Base-by-base conservation (phyloP, 1,140 invertebrate genomes). In the Heterodera carotae region DNA sequence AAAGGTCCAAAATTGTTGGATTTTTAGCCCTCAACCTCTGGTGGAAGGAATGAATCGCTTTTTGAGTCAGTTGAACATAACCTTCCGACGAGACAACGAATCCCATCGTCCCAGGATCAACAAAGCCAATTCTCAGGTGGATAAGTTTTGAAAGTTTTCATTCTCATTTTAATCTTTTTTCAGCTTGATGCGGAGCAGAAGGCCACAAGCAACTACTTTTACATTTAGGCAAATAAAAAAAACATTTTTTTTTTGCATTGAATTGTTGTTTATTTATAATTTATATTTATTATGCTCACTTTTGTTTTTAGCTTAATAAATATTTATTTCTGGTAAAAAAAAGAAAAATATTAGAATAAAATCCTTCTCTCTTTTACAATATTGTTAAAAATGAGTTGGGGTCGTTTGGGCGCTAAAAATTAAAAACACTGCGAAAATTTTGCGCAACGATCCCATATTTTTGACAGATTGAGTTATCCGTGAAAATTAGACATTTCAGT, bases 41-140 rank as follows among this genome's bases (percentile, higher is more conserved):
- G 91, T 99, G 67, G 93, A 94, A 84, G 97, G 97, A 80, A 99
- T 99, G 97, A 99, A 99, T 89, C 91, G 92, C 82, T 99, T 99
- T 90, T 91, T 99, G 81, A 92, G 96, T 89, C 91, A 97, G n/a
- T 89, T 99, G 22, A 94, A 95, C 69, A 99, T 99, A 81, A 99
- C 97, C 6, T 99, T 99, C 90, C 91, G 97, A 85, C 91, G 97
- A 88, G 97, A 99, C 91, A 96, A 96, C 0, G 98, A 98, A 88
- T 99, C 98, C 88, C 98, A 96, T 89, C 89, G 97, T 87, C 97
- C 97, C 6, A 91, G 97, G 81, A 99, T 99, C 85, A 99, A 99
- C 89, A 99, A 99, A 88, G 91, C 92, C 84, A 91, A 94, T 84
- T 98, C 96, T 76, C 95, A 98, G 0, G 98, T 98, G 91, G 97